These are phyloP conservation scores for Rallus crepitans DNA, from an alignment of 2,797 vertebrate species.

Conservation along the genomic window DNA sequence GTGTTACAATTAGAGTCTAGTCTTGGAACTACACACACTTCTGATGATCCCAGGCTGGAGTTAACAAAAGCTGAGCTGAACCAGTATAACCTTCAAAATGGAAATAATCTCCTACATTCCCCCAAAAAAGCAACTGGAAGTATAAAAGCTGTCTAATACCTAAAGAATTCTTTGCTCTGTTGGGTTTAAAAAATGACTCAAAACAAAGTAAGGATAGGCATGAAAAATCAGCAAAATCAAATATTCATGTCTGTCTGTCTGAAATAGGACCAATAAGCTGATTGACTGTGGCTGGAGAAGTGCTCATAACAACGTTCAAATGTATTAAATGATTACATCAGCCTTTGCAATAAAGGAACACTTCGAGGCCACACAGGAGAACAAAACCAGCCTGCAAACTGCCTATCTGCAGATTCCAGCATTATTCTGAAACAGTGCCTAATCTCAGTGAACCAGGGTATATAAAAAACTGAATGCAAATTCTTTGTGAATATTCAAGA, in stretches of 20 bases:
- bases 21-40: neutral
- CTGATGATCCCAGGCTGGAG: neutral
- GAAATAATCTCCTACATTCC: neutral
- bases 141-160: neutral
- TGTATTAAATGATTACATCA: neutral
- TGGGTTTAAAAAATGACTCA: neutral
- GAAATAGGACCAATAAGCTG: neutral
- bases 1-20: neutral
- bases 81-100: neutral
- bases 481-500: neutral
- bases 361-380: neutral
- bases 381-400: neutral
- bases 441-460: neutral
- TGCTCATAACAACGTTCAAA: neutral
- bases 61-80: slow-evolving; percentile 3
- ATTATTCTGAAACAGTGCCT: neutral
- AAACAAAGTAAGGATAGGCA: neutral
- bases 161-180: neutral
- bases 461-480: neutral
- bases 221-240: neutral
- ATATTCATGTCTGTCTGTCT: neutral
- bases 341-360: neutral
- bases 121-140: neutral
- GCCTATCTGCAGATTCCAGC: neutral
- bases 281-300: neutral